phyloP scores from a whole-genome alignment of 2,797 vertebrate genomes.

The Intellagama lesueurii region DNA sequence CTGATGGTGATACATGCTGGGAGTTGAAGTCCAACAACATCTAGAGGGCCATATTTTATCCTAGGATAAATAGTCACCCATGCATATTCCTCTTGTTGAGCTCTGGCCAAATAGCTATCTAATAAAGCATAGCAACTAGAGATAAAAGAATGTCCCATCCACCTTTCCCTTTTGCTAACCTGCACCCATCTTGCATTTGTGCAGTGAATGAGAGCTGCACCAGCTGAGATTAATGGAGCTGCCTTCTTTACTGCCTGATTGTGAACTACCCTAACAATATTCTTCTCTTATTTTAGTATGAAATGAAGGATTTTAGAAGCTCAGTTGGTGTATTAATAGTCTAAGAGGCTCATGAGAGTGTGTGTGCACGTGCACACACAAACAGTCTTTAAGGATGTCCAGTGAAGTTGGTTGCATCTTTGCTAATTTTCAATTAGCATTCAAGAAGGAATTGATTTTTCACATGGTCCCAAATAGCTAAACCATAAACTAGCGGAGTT shows the following conservation, averaged over 20 bases:
- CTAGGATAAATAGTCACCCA: too few species aligned
- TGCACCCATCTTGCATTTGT: background rate
- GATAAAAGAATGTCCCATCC: too few species aligned
- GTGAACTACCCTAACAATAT: background rate
- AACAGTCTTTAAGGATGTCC: background rate
- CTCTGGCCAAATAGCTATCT: background rate
- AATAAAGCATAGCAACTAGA: too few species aligned
- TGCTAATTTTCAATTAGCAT: background rate
- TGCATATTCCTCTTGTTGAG: too few species aligned
- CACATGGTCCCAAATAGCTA: constrained; percentile 19
- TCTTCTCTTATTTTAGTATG: background rate
- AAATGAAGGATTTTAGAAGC: constrained; percentile 1
- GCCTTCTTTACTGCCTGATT: background rate
- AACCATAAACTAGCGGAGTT: background rate
- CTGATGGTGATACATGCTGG: too few species aligned
- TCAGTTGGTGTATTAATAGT: background rate
- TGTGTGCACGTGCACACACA: background rate
- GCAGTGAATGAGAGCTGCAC: background rate
- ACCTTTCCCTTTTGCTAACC: background rate
- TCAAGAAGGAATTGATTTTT: background rate
- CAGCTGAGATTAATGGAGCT: background rate
- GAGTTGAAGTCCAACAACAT: too few species aligned
- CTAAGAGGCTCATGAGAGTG: background rate
- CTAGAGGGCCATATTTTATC: too few species aligned
- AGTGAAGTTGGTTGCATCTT: background rate